These are phyloP conservation scores for Hirtodrosophila histrioides DNA, from an alignment of 2,888 invertebrate species.

Conservation along the genomic window DNA sequence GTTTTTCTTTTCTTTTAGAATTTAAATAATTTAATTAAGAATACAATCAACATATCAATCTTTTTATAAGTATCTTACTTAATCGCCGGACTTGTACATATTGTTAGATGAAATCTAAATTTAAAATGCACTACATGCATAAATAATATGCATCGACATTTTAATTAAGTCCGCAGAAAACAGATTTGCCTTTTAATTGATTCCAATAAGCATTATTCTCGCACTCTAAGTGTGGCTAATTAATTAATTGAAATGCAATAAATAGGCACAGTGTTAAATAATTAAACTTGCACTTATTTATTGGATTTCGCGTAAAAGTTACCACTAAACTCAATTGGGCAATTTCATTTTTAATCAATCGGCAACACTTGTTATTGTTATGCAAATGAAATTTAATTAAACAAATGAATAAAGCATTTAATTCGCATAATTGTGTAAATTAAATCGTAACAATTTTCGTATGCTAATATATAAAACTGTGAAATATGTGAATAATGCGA, in stretches of 20 bases:
- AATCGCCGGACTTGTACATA: no score
- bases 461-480: neutral
- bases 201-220: neutral
- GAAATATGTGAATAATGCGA: neutral
- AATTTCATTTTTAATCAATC: conserved; percentile 19
- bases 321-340: conserved; percentile 16
- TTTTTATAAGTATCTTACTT: no score
- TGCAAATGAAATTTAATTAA: conserved; percentile 1
- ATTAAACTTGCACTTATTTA: conserved; percentile 7
- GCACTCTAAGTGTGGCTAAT: neutral
- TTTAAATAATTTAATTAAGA: no score
- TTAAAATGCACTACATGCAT: no score
- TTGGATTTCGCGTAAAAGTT: neutral
- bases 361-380: neutral
- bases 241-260: neutral
- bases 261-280: conserved; percentile 4
- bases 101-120: no score
- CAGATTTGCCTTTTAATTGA: neutral
- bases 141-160: no score
- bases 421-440: conserved; percentile 19
- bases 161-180: neutral
- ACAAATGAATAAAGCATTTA: conserved; percentile 9
- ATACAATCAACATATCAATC: no score
- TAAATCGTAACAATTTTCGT: conserved; percentile 31
- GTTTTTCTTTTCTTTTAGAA: no score